phyloP scores from a whole-genome alignment of 2,113 vertebrate genomes.

The Rhinogobius similis region DNA sequence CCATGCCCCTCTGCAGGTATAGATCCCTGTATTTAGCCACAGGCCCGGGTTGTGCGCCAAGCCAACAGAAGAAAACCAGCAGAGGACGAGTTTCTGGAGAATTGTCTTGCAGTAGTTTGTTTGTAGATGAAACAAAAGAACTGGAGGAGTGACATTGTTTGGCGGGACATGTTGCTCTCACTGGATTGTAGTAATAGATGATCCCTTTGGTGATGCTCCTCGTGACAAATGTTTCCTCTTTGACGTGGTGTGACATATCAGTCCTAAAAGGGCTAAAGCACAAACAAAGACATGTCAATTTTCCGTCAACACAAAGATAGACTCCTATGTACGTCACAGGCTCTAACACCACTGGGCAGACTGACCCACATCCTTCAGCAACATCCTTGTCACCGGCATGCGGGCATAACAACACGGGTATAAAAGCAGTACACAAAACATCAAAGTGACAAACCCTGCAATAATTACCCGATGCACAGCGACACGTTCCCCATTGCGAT shows the following conservation, averaged over 20 bases:
- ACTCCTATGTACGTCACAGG: background rate
- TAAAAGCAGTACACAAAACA: background rate
- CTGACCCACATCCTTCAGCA: background rate
- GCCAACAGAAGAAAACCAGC: constrained; percentile 66
- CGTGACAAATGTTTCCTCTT: constrained; percentile 5
- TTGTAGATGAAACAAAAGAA: background rate
- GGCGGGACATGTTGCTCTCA: background rate
- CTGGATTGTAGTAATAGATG: constrained; percentile 42
- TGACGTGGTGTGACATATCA: background rate
- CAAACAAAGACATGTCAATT: background rate
- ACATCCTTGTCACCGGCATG: background rate
- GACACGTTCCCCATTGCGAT: constrained; percentile 51
- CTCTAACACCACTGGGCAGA: background rate
- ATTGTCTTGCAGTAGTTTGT: background rate
- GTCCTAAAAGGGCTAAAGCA: constrained; percentile 38
- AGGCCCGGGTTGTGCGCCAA: constrained; percentile 42
- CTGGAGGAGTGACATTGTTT: background rate
- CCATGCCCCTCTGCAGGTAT: constrained; percentile 58
- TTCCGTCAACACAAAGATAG: background rate
- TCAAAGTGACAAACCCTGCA: background rate
- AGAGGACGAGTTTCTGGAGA: constrained; percentile 45
- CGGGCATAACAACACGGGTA: constrained; percentile 2
- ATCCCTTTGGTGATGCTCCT: constrained; percentile 44
- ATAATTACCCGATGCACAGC: constrained; percentile 41
- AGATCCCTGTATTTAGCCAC: constrained; percentile 65